Base-by-base conservation (phyloP, 2,113 vertebrate species). In the Salvator merianae region DNA sequence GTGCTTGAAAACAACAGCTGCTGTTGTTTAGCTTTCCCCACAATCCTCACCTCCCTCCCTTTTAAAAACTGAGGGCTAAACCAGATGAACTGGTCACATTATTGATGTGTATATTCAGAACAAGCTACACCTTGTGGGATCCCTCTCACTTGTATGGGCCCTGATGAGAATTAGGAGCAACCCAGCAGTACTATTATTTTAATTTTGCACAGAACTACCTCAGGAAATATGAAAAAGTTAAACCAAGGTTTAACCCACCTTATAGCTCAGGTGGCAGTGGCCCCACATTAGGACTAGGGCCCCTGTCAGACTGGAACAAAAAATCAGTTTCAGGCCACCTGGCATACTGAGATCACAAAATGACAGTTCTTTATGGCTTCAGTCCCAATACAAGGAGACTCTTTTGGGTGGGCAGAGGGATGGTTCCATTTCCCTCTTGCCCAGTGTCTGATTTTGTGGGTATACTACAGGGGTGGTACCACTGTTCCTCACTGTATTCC, bases 51-150 rank as follows among this genome's bases (percentile, higher is more conserved):
- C 5, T 66, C 34, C 50, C 47, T 34, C 34, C 16, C 80, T 59
- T 72, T 26, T 30, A 24, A 59, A 82, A 72, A 30, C 24, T 62
- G 62, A 32, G 53, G 79, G 22, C 75, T 83, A 90, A 82, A 85
- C 7, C 69, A 89, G 62, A 26, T 84, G 65, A 26, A 77, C 59
- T 90, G 86, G 16, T 8, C 20, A 24, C n/a, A 53, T 50, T 30
- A 26, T 20, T 53, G 28, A 75, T 76, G 30, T 22, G 30, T 47
- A 10, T 32, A 55, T 47, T 47, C 10, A 9, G 43, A 62, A 8
- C n/a, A 34, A 26, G 59, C 7, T 77, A 20, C 20, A 32, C 53
- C 30, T n/a, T 10, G 50, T 14, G 1, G 43, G 16, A 7, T 40
- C 26, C 9, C 72, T 74, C 43, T 28, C 8, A 18, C 28, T 7